phyloP scores from a whole-genome alignment of 2,113 vertebrate genomes.

The Myiozetetes cayanensis region DNA sequence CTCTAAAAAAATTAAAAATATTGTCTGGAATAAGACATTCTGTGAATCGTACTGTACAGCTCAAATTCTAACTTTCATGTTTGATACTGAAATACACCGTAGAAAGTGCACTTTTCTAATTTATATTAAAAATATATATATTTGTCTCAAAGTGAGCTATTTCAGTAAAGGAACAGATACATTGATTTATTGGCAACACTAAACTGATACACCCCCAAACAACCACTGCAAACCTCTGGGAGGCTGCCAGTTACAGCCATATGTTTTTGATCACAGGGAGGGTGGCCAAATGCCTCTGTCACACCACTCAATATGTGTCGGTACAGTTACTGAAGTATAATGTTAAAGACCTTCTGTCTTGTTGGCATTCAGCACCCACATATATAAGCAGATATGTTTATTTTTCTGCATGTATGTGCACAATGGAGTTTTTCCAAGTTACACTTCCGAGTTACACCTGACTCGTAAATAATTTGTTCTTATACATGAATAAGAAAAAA shows the following conservation, averaged over 20 bases:
- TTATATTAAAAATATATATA: background rate
- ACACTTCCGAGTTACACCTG: background rate
- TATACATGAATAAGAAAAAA: background rate
- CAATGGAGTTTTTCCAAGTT: background rate
- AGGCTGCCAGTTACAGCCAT: background rate
- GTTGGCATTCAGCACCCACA: background rate
- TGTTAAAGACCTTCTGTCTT: background rate
- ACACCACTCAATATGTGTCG: background rate
- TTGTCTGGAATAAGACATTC: background rate
- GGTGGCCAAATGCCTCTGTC: background rate
- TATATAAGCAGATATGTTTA: background rate
- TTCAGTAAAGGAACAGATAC: background rate
- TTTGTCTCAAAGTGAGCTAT: background rate
- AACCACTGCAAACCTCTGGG: background rate
- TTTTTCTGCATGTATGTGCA: background rate
- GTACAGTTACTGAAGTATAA: background rate
- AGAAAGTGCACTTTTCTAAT: background rate
- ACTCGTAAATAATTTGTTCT: background rate
- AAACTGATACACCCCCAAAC: background rate
- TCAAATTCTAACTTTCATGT: background rate
- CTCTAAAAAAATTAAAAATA: background rate
- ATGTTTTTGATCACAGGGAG: background rate
- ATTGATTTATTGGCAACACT: background rate
- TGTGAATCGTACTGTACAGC: background rate
- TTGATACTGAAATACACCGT: background rate